Conservation (phyloP, 2,888 invertebrate genomes). For the Cordilura impudica region DNA sequence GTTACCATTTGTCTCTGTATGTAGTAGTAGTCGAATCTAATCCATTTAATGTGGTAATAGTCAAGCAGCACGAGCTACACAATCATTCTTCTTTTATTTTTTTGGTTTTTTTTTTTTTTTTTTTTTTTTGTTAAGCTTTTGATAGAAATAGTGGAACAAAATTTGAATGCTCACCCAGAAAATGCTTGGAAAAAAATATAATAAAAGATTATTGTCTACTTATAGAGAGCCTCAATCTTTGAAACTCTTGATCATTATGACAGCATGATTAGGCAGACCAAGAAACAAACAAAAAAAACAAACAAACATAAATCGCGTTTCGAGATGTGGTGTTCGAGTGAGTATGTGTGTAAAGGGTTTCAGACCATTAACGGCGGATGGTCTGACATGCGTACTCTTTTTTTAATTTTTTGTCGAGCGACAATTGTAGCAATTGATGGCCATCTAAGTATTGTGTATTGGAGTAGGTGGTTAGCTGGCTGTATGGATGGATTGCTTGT, state of each 20-base stretch:
- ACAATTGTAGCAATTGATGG: conserved; percentile 76
- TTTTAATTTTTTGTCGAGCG: conserved; percentile 59
- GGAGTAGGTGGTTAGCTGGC: conserved; percentile 47
- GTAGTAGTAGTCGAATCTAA: conserved; percentile 69
- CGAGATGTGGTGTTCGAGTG: conserved; percentile 2
- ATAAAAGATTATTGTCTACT: conserved; percentile 11
- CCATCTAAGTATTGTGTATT: conserved; percentile 11
- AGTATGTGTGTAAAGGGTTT: neutral
- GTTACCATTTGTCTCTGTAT: neutral
- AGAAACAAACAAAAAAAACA: conserved; percentile 56
- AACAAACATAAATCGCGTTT: conserved; percentile 39
- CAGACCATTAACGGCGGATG: conserved; percentile 15
- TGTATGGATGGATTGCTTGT: conserved; percentile 64
- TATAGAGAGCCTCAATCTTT: conserved; percentile 7
- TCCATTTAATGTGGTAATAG: conserved; percentile 71
- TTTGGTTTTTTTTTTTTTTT: conserved; percentile 65
- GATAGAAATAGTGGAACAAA: conserved; percentile 31
- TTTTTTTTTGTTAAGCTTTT: neutral
- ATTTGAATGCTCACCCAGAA: conserved; percentile 26
- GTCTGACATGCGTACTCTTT: conserved; percentile 24
- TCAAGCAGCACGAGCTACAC: conserved; percentile 74
- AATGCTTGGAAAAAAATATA: conserved; percentile 21
- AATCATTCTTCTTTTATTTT: conserved; percentile 30
- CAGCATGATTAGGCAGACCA: conserved; percentile 77
- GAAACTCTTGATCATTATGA: conserved; percentile 70